Evolutionary conservation across 1,140 invertebrate species (phyloP), one percentile per base, ranked within the genome.

Genomic region (Euwallacea similis): DNA sequence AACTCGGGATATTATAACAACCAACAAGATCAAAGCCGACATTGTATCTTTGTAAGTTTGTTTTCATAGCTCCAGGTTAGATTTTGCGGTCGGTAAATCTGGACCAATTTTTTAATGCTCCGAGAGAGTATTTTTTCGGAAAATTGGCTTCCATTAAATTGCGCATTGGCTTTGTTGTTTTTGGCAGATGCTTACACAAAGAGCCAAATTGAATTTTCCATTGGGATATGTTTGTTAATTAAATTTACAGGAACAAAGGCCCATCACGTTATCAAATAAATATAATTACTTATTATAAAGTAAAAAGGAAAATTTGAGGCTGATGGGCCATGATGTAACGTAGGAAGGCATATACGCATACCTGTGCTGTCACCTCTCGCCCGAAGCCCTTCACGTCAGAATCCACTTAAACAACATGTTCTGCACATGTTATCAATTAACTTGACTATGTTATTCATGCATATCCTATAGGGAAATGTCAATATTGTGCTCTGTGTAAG

Each of bases 351-450:
- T 50, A 50, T 50, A 13, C 6, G 46, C 13, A 50, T 50, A 50
- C 46, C 46, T 50, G 46, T 50, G 46, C 13, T 13, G 46, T 50
- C 21, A 33, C 21, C 21, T 33, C 46, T 13, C 9, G 13, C 46
- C 13, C 13, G 46, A 50, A 50, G 46, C 54, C 54, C 16, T 9
- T 16, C 54, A 8, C 8, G 54, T 56, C 54, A 56, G 54, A 9
- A 56, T 56, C 54, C 54, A 56, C 54, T 56, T 56, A 56, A 56
- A 56, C 54, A 56, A 56, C 54, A 56, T 56, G 54, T 56, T 56
- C 16, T 21, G 54, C 16, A 21, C 54, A 56, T 56, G 54, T 56
- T 56, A 56, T 56, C 54, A 56, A 56, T 56, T 56, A 56, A 56
- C n/a, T 21, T 16, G 54, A 9, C 16, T 15, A 50, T 10, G 13